Base-by-base conservation (phyloP, 2,888 invertebrate genomes). In the Drosophila limbata region DNA sequence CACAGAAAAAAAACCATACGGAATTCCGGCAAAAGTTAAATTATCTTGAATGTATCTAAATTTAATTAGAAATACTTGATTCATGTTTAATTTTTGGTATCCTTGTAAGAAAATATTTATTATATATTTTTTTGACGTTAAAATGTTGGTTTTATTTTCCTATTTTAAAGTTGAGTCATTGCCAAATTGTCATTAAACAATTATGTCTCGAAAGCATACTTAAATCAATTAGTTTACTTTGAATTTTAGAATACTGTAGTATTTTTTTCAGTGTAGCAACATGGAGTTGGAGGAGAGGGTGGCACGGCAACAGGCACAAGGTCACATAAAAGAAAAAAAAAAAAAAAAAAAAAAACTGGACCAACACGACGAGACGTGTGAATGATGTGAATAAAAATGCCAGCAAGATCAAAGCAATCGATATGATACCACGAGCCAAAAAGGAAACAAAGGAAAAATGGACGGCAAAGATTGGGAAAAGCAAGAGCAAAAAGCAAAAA, bases 391-490 rank as follows among this genome's bases (percentile, higher is more conserved):
- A 47, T 55, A 33, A 33, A 59, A 35, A n/a, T 35, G n/a, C 25
- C 39, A 28, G 55, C 44, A 33, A 64, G 64, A 64, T 64, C 64
- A 64, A 64, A 64, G 64, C 57, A 50, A 50, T 64, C 50, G 64
- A 64, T 64, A 64, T n/a, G 57, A 42, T 56, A 28, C 8, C 33
- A 47, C 39, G 56, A 35, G 13, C 11, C 15, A n/a, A 31, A 17
- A 45, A 10, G 21, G 25, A 25, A 35, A 44, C 25, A 59, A 62
- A 44, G 19, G 4, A 53, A 33, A 35, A 44, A 31, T 17, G 55
- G 17, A n/a, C 2, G 15, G 21, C n/a, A n/a, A 9, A 3, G 15
- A 40, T 40, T 3, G 42, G 42, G 10, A 33, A 21, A 44, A 33
- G 28, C 17, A 21, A 48, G 11, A 25, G 25, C 2, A 15, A 3